Evolutionary conservation across 1,140 invertebrate genomes (phyloP).

Genomic region (Lutraria rhynchaena): DNA sequence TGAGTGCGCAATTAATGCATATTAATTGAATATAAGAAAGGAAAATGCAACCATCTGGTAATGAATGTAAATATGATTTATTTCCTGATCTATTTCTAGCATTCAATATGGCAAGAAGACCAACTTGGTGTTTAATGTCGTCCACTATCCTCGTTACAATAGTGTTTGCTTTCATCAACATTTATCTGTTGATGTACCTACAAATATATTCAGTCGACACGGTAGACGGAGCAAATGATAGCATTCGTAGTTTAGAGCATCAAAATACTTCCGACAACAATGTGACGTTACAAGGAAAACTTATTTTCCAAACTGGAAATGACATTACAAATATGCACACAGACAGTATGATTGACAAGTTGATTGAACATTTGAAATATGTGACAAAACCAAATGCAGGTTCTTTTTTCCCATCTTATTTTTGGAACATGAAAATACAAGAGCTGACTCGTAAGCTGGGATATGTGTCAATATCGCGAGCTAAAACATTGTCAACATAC

Average conservation of each 20-base stretch:
- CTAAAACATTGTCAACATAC: not conserved
- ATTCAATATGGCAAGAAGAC: no score
- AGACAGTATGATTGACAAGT: not conserved
- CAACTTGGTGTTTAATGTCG: no score
- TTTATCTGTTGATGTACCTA: slow-evolving; percentile 1
- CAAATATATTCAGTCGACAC: not conserved
- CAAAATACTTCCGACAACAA: no score
- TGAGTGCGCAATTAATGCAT: no score
- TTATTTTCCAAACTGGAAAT: not conserved
- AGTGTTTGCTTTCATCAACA: slow-evolving; percentile 24
- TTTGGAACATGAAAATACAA: not conserved
- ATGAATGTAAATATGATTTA: no score
- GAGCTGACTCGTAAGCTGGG: not conserved
- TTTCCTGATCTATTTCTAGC: no score
- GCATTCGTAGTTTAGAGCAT: no score
- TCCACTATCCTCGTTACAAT: slow-evolving; percentile 12
- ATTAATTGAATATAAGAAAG: no score
- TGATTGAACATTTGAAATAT: slow-evolving; percentile 8
- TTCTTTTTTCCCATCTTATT: slow-evolving; percentile 3
- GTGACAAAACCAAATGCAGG: not conserved
- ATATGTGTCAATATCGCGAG: not conserved
- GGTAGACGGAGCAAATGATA: not conserved
- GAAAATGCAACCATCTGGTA: no score
- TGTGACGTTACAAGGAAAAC: no score
- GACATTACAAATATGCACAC: not conserved